phyloP scores from a whole-genome alignment of 2,113 vertebrate genomes.

The Nymphicus hollandicus region DNA sequence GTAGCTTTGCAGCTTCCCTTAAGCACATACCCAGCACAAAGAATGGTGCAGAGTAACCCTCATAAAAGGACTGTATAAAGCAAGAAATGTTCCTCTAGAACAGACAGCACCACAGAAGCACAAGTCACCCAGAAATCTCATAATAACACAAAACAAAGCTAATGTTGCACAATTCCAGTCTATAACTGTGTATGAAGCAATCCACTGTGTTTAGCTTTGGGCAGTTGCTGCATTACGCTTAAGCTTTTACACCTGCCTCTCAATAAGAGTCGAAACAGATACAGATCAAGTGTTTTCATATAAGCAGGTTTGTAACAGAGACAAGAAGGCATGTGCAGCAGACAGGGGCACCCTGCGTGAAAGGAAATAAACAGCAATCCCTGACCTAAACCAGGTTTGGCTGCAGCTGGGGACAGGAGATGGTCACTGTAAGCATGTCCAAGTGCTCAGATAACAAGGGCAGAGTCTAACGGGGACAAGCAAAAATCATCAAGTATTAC shows the following conservation, averaged over 20 bases:
- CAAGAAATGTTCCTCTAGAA: neutral
- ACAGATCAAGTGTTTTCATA: neutral
- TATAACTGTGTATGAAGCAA: neutral
- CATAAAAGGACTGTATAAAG: neutral
- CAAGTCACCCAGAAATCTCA: neutral
- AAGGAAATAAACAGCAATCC: neutral
- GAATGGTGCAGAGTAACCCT: neutral
- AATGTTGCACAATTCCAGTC: neutral
- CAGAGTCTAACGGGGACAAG: neutral
- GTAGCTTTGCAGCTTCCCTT: neutral
- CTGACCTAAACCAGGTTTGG: neutral
- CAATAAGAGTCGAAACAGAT: neutral
- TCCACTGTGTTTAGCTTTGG: neutral
- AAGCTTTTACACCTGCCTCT: neutral
- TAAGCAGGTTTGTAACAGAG: neutral
- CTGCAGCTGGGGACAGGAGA: neutral
- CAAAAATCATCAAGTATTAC: neutral
- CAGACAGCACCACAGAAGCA: neutral
- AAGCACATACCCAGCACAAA: neutral
- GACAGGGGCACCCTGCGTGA: fast-evolving
- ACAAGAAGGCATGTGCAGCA: neutral
- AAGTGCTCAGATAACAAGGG: neutral
- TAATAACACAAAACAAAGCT: neutral
- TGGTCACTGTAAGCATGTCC: neutral
- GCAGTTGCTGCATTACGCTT: neutral